Evolutionary conservation across 2,113 vertebrate genomes (phyloP), one percentile per base, ranked within the genome.

Genomic region (Ageneiosus marmoratus): DNA sequence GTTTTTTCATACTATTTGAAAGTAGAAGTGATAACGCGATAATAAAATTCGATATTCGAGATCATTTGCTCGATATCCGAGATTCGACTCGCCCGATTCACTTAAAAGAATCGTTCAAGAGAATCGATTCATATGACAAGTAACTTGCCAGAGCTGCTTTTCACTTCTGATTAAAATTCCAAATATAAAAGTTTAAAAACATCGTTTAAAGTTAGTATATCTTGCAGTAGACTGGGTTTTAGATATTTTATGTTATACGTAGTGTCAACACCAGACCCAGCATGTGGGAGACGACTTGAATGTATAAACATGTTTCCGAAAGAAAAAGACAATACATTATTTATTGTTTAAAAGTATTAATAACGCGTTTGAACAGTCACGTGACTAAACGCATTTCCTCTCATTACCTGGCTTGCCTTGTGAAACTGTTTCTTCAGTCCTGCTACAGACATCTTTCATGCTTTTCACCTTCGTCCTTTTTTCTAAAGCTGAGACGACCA

Each of bases 341-440:
- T 46, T 46, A 9, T 46, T 46, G 44, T 46, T 46, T 46, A 10
- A 50, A 50, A 11, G 12, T 65, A 37, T 4, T 44, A 70, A 24
- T 22, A 44, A 77, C 5, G 67, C 46, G 12, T 37, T 34, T 51
- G 24, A 9, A 48, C 46, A 20, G 9, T 15, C 12, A 15, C 5
- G 62, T 15, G 29, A 32, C 29, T 16, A 29, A 1, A 48, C 32
- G 16, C 16, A 70, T 56, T 20, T 46, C 50, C 41, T 77, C 48
- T 53, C 16, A 89, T 90, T 93, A 96, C 96, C 95, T 96, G 95
- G 86, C 94, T 96, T 85, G 96, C 95, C 89, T 96, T 96, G 89
- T 96, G 95, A 62, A 96, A 95, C 90, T 95, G 95, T 91, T 96
- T 96, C 92, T 95, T 96, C 65, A 96, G 90, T 87, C 96, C 95